These are phyloP conservation scores for Channa argus DNA, from an alignment of 2,113 vertebrate species.

Conservation along the genomic window DNA sequence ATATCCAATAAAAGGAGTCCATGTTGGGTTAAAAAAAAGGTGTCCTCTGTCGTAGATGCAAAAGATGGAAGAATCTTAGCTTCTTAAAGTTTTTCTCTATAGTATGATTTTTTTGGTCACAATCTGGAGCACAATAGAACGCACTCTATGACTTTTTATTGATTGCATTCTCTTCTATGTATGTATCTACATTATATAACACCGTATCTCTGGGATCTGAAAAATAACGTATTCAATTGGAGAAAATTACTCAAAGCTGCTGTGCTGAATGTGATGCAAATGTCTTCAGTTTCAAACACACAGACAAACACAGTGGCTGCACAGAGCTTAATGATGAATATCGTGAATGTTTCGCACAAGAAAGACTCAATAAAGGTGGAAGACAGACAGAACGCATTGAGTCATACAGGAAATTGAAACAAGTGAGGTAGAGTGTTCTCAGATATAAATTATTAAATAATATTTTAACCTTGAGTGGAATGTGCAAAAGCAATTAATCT, in stretches of 20 bases:
- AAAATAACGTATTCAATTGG: conserved; percentile 14
- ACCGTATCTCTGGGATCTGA: conserved; percentile 2
- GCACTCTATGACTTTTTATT: conserved; percentile 26
- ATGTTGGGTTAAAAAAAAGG: neutral
- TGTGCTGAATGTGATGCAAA: conserved; percentile 6
- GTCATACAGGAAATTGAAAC: conserved; percentile 55
- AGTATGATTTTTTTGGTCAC: conserved; percentile 32
- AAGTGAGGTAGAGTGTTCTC: conserved; percentile 66
- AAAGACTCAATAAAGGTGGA: neutral
- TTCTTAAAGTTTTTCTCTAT: no score
- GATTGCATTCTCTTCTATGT: conserved; percentile 26
- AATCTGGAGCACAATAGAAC: conserved; percentile 27
- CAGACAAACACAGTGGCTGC: neutral
- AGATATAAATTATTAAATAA: conserved; percentile 76
- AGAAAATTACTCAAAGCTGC: conserved; percentile 1
- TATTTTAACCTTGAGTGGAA: conserved; percentile 82
- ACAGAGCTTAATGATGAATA: conserved; percentile 4
- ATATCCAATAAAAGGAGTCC: neutral
- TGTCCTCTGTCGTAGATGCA: neutral
- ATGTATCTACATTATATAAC: conserved; percentile 26
- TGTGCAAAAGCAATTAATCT: conserved; percentile 69
- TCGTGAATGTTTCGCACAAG: neutral
- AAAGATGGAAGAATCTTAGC: neutral
- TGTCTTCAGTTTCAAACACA: neutral
- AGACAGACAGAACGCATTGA: conserved; percentile 23